Conservation (phyloP, 1,140 invertebrate species). For the Drosophila insularis region DNA sequence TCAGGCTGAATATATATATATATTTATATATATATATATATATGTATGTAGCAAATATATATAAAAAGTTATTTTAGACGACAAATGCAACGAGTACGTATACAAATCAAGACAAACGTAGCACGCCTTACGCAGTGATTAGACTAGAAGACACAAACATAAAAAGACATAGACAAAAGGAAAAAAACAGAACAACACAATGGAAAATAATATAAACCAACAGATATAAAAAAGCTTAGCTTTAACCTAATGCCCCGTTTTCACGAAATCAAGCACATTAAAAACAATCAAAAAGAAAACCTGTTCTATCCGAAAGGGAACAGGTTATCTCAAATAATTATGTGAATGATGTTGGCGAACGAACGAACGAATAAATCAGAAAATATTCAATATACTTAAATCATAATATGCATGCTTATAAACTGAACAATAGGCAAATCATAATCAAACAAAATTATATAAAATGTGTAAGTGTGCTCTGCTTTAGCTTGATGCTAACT, state of each 20-base stretch:
- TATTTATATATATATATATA: not conserved
- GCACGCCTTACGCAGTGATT: conserved; percentile 19
- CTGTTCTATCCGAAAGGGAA: not conserved
- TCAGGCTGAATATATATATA: not conserved
- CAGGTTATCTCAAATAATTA: conserved; percentile 25
- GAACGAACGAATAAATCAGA: conserved; percentile 30
- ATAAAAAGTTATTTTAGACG: conserved; percentile 4
- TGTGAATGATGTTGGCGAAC: conserved; percentile 17
- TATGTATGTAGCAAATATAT: not conserved
- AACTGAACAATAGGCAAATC: conserved; percentile 9
- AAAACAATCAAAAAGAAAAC: not conserved
- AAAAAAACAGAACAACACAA: conserved; percentile 39
- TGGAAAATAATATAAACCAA: conserved; percentile 27
- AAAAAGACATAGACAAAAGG: conserved; percentile 42
- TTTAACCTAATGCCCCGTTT: conserved; percentile 45
- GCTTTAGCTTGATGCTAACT: conserved; percentile 53
- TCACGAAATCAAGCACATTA: conserved; percentile 26
- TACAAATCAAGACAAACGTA: conserved; percentile 12
- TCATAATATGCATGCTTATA: conserved; percentile 26
- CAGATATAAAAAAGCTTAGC: conserved; percentile 3
- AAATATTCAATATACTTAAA: conserved; percentile 22
- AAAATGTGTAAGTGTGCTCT: conserved; percentile 52
- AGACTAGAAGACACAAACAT: conserved; percentile 9
- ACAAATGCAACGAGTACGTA: not conserved
- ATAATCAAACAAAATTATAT: conserved; percentile 17